Evolutionary conservation across 2,797 vertebrate genomes (phyloP), one percentile per base, ranked within the genome.

Genomic region (Novumbra hubbsi): DNA sequence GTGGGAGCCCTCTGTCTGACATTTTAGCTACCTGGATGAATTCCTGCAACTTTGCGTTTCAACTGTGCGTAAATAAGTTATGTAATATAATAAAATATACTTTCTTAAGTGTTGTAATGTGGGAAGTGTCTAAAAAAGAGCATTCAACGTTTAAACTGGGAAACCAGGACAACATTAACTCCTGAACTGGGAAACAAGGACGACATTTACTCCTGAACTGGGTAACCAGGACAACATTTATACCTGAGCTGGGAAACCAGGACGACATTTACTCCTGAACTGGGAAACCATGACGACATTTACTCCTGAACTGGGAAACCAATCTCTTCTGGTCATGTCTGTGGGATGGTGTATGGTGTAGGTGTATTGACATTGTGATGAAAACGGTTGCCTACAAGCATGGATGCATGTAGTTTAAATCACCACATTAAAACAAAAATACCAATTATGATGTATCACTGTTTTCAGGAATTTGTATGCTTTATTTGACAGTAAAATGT

Each of bases 1-100:
- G 11, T 60, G 21, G 55, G 4, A 83, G 88, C 84, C 91, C 88
- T 91, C 83, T 81, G 71, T 78, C 75, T 92, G 91, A 93, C 90
- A 92, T 89, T 86, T 85, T 0, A 48, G 73, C 80, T 84, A 79
- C 78, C 72, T 84, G 80, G 86, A 84, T 80, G 80, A 85, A 89
- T 87, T 84, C 88, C 34, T 82, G 55, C n/a, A 11, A 24, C 83
- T 83, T 73, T 75, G 78, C 76, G n/a, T 28, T 81, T 83, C 68
- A 73, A 74, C 82, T 38, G 68, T 17, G 17, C 1, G 1, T 19
- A 73, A 68, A 80, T 60, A 60, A 11, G 21, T 32, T 32, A 52
- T 48, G 79, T 81, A 65, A 77, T 66, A 73, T 74, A 75, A 81
- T 21, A 8, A 57, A 57, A 60, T 24, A 12, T 24, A 24, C 21